Conservation (phyloP, 2,797 vertebrate genomes). For the Enteromius radiatus region DNA sequence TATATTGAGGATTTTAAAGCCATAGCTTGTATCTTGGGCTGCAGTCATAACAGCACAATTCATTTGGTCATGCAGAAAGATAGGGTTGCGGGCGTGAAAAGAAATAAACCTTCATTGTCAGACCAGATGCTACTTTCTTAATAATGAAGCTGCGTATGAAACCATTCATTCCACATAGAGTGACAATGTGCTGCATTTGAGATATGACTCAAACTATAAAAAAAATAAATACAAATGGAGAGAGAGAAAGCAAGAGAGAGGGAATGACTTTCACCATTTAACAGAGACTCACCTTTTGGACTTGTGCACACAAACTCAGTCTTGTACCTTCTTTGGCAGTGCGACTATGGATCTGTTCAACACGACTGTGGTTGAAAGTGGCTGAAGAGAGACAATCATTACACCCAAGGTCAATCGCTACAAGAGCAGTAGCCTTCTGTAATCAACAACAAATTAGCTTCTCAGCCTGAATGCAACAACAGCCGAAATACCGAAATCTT, state of each 20-base stretch:
- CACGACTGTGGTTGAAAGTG: slow-evolving; percentile 11
- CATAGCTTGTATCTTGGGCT: slow-evolving; percentile 22
- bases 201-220: slow-evolving; percentile 42
- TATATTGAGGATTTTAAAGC: slow-evolving; percentile 36
- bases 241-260: not conserved
- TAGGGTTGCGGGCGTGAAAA: slow-evolving; percentile 14
- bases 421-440: not conserved
- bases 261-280: not conserved
- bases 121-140: slow-evolving; percentile 21
- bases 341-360: not conserved
- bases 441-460: slow-evolving; percentile 22
- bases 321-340: not conserved
- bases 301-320: slow-evolving; percentile 2
- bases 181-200: slow-evolving; percentile 53
- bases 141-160: slow-evolving; percentile 28
- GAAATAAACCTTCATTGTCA: slow-evolving; percentile 41
- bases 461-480: not conserved
- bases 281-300: slow-evolving; percentile 14
- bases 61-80: slow-evolving; percentile 30
- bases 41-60: slow-evolving; percentile 29
- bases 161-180: slow-evolving; percentile 52
- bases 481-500: not conserved
- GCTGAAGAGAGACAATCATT: slow-evolving; percentile 32
- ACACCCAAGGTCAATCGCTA: slow-evolving; percentile 36
- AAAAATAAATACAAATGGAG: not conserved